These are phyloP conservation scores for Cotesia glomerata DNA, from an alignment of 1,140 invertebrate genomes.

Conservation along the genomic window DNA sequence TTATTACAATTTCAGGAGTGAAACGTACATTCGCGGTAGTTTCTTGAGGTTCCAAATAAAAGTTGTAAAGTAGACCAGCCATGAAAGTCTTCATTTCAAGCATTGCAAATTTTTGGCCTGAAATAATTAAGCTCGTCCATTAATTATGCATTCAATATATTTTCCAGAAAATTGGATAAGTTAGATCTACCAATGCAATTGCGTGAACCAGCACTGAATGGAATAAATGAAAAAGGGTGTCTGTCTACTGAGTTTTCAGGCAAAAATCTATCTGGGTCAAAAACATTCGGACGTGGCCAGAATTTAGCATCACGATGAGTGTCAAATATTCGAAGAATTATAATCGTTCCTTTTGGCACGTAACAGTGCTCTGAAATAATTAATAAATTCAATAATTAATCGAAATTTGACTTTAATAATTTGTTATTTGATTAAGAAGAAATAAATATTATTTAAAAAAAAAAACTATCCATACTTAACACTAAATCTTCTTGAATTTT, in stretches of 20 bases:
- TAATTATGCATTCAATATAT: no score
- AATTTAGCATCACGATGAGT: constrained; percentile 73
- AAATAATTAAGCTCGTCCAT: not conserved
- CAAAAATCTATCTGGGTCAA: constrained; percentile 72
- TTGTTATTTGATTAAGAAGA: no score
- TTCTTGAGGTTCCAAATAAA: constrained; percentile 38
- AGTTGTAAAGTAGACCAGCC: constrained; percentile 35
- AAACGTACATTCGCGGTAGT: constrained; percentile 14
- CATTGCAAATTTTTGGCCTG: constrained; percentile 46
- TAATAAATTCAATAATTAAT: no score
- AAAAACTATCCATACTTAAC: constrained; percentile 42
- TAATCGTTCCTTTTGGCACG: constrained; percentile 56
- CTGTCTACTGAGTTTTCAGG: constrained; percentile 61
- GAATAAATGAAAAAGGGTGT: constrained; percentile 68
- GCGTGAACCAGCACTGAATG: constrained; percentile 4
- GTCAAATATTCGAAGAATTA: constrained; percentile 61
- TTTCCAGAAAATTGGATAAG: no score
- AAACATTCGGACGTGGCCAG: constrained; percentile 77
- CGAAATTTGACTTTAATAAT: no score
- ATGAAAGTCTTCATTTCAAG: constrained; percentile 37
- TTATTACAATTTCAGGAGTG: constrained; percentile 34
- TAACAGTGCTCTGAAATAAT: constrained; percentile 41
- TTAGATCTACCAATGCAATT: constrained; percentile 1
- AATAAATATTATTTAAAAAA: no score
- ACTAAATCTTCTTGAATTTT: constrained; percentile 54